These are phyloP conservation scores for Pogonomyrmex californicus DNA, from an alignment of 1,140 invertebrate species.

Conservation along the genomic window DNA sequence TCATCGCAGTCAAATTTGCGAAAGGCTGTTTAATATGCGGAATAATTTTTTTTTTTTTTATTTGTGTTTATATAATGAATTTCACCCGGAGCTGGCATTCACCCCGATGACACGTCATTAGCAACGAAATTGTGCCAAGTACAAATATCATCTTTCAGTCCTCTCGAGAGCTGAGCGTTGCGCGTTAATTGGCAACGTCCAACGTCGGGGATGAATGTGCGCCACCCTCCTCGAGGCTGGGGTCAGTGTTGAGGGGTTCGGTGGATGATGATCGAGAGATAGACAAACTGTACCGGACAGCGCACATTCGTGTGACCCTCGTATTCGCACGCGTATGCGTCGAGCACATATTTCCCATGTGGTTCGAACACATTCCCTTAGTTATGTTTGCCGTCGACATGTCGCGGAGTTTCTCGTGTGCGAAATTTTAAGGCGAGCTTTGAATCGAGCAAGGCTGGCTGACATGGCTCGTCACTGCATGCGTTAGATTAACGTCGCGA, in stretches of 20 bases:
- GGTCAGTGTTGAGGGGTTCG: conserved; percentile 39
- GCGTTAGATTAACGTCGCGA: neutral
- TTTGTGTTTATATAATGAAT: conserved; percentile 15
- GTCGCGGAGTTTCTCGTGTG: conserved; percentile 35
- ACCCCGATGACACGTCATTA: conserved; percentile 29
- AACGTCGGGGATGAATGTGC: conserved; percentile 55
- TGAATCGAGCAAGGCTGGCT: neutral
- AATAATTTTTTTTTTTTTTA: conserved; percentile 8
- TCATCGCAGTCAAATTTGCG: neutral
- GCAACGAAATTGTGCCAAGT: conserved; percentile 59
- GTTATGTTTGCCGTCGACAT: conserved; percentile 48
- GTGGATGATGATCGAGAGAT: conserved; percentile 70
- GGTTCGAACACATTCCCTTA: conserved; percentile 61
- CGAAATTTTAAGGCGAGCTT: conserved; percentile 40
- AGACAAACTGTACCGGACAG: conserved; percentile 65
- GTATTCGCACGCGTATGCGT: conserved; percentile 48
- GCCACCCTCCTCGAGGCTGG: conserved; percentile 24
- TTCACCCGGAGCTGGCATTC: neutral
- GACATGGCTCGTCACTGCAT: neutral
- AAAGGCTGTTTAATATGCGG: neutral
- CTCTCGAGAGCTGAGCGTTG: conserved; percentile 35
- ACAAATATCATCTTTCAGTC: conserved; percentile 48
- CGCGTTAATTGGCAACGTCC: conserved; percentile 57
- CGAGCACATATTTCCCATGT: conserved; percentile 71
- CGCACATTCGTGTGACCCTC: conserved; percentile 34